Evolutionary conservation across 2,113 vertebrate genomes (phyloP), one percentile per base, ranked within the genome.

Genomic region (Fulmarus glacialis): DNA sequence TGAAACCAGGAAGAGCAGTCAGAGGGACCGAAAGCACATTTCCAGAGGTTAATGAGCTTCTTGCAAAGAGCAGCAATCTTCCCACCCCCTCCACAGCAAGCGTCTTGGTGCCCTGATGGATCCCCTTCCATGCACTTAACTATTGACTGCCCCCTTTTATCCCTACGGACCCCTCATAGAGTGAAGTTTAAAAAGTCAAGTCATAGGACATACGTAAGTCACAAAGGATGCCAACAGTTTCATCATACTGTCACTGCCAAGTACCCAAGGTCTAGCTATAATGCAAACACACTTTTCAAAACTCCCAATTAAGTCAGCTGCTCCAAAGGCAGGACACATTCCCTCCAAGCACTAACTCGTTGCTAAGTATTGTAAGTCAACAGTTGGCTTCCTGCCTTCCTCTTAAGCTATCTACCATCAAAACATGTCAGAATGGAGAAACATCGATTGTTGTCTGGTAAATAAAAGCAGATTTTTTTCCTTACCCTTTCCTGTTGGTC

Each of bases 381-480:
- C 93, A 94, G 50, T 53, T 98, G 97, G 97, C 95, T 96, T 97
- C 80, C 74, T 97, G 97, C 97, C 97, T 97, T 95, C 90, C 75
- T 97, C 95, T 97, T 97, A 97, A 96, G 96, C 96, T 96, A 93
- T 88, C 97, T 95, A 94, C 91, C 75, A 42, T 96, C 95, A 97
- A 97, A 97, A 98, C 88, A 82, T 92, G 82, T 92, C 89, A 97
- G 93, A 98, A 96, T 97, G 86, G 86, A 97, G 94, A 74, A 97
- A 94, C 92, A 97, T 97, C 84, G 96, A 87, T 96, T 96, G 90
- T 94, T 97, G 90, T 92, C 94, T 96, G 82, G 88, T 97, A 96
- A 98, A 97, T 56, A 94, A 94, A 95, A 94, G 93, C 66, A 96
- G 73, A 47, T 52, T 85, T 93, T 96, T 87, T 81, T 66, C 12